phyloP scores from a whole-genome alignment of 2,888 invertebrate species.

The Periphyllus acericola region DNA sequence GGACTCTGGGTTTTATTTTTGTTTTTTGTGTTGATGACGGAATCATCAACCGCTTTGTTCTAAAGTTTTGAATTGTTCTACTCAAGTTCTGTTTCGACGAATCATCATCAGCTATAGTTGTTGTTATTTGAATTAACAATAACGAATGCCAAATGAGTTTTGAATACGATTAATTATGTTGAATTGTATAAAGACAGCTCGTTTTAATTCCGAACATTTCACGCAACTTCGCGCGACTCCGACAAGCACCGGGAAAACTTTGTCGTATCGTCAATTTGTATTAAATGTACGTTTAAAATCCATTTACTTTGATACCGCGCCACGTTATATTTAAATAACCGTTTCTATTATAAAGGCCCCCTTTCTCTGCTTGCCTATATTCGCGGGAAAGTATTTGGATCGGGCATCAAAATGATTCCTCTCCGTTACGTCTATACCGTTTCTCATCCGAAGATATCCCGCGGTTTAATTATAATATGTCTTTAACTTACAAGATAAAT shows the following conservation, averaged over 20 bases:
- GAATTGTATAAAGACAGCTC: not conserved
- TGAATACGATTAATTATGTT: slow-evolving; percentile 21
- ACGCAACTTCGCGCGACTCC: not conserved
- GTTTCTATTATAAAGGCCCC: not conserved
- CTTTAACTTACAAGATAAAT: not conserved
- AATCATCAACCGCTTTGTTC: not conserved
- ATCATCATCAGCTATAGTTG: not conserved
- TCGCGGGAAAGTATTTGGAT: not conserved
- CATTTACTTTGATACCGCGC: not conserved
- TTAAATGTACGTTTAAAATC: not conserved
- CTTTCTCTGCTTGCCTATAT: not conserved
- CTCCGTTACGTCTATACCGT: not conserved
- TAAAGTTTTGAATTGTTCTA: not conserved
- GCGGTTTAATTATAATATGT: slow-evolving; percentile 17
- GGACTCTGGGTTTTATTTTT: not conserved
- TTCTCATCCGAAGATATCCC: not conserved
- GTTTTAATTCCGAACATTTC: not conserved
- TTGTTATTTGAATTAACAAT: slow-evolving; percentile 6
- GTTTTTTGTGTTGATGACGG: not conserved
- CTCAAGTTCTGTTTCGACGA: not conserved
- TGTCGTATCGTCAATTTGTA: not conserved
- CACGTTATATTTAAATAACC: not conserved
- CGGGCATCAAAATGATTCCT: not conserved
- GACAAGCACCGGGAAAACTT: not conserved
- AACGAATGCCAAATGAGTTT: slow-evolving; percentile 12